Evolutionary conservation across 1,140 invertebrate genomes (phyloP).

Genomic region (Ips nitidus): DNA sequence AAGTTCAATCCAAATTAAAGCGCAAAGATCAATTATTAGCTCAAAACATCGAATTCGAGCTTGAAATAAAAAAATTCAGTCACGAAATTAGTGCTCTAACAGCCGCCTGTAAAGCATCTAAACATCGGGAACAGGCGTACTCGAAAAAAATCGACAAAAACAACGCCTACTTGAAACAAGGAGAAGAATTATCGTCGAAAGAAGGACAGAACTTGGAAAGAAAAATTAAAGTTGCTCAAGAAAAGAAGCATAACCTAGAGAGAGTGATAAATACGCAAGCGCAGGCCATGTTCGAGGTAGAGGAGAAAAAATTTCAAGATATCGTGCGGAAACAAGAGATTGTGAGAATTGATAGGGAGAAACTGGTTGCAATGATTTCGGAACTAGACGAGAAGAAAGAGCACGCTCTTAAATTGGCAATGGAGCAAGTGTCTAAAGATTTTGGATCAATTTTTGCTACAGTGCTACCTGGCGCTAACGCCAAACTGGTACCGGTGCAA

Average conservation of each 20-base stretch:
- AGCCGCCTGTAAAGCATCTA: slow-evolving; percentile 54
- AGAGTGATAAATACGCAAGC: slow-evolving; percentile 82
- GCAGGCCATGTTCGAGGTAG: slow-evolving; percentile 80
- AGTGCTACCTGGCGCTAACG: slow-evolving; percentile 85
- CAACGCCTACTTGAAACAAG: slow-evolving; percentile 41
- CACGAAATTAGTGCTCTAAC: slow-evolving; percentile 67
- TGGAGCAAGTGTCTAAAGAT: slow-evolving; percentile 82
- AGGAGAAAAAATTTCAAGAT: slow-evolving; percentile 85
- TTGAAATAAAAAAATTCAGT: slow-evolving; percentile 79
- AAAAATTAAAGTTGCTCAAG: slow-evolving; percentile 63
- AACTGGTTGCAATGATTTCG: slow-evolving; percentile 79
- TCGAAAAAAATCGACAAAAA: slow-evolving; percentile 40
- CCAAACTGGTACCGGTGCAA: slow-evolving; percentile 78
- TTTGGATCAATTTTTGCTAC: slow-evolving; percentile 96
- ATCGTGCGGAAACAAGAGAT: slow-evolving; percentile 78
- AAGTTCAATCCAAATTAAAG: slow-evolving; percentile 64
- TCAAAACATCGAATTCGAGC: slow-evolving; percentile 64
- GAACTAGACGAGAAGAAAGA: slow-evolving; percentile 91
- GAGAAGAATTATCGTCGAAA: slow-evolving; percentile 38
- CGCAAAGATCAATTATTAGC: slow-evolving; percentile 72
- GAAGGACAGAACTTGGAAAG: slow-evolving; percentile 55
- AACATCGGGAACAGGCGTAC: slow-evolving; percentile 44
- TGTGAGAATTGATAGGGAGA: slow-evolving; percentile 84
- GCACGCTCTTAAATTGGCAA: slow-evolving; percentile 76
- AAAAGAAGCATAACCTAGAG: slow-evolving; percentile 71